Conservation (phyloP, 2,113 vertebrate genomes). For the Chionodraco myersi region DNA sequence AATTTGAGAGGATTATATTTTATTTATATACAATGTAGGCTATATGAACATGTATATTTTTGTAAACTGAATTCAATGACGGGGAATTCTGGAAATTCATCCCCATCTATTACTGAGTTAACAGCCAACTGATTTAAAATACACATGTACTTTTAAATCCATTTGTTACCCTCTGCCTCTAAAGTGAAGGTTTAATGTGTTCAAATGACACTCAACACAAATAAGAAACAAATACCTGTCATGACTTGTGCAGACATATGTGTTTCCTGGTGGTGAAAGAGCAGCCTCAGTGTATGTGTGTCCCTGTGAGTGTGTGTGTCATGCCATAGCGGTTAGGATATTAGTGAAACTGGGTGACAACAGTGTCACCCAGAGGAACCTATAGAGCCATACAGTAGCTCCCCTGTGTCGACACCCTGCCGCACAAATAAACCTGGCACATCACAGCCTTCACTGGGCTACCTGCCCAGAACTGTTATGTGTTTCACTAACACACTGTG, state of each 20-base stretch:
- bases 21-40: not conserved
- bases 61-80: conserved; percentile 11
- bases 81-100: conserved; percentile 3
- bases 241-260: not conserved
- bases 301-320: not conserved
- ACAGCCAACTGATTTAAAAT: not conserved
- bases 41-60: not conserved
- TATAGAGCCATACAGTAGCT: conserved; percentile 37
- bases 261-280: not conserved
- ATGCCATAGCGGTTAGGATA: conserved; percentile 3
- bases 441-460: conserved; percentile 24
- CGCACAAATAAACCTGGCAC: conserved; percentile 43
- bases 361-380: conserved; percentile 23
- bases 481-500: conserved; percentile 32
- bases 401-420: conserved; percentile 26
- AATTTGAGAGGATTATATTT: conserved; percentile 20
- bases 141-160: not conserved
- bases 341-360: conserved; percentile 34
- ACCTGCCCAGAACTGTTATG: conserved; percentile 29
- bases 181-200: not conserved
- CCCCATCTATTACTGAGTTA: not conserved
- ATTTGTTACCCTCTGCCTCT: not conserved
- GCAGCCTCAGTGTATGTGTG: not conserved
- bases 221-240: not conserved
- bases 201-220: not conserved